Percentiles rank a stretch among this genome's conserved stretches.
Conservation (phyloP, 2,113 vertebrate genomes). For the Sapajus apella region DNA sequence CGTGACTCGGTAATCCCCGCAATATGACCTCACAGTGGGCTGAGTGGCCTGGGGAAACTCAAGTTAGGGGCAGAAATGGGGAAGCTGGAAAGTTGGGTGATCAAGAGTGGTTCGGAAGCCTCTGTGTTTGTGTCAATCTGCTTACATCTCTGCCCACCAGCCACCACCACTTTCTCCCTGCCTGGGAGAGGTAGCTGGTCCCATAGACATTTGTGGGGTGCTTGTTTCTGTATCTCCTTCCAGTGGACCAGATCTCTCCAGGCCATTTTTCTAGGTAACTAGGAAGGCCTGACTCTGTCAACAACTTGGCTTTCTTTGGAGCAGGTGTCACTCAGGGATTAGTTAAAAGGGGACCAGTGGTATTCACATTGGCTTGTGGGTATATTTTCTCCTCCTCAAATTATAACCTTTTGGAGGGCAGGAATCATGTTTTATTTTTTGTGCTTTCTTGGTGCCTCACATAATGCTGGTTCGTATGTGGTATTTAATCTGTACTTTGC, state of each 20-base stretch:
- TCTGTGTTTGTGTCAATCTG: background rate
- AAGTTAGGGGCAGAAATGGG: slow-evolving; percentile 25
- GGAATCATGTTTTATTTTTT: background rate
- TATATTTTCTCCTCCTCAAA: background rate
- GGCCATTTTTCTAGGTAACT: background rate
- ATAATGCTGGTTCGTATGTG: background rate
- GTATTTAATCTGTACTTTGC: background rate
- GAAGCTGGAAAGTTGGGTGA: background rate
- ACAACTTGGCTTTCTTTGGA: background rate
- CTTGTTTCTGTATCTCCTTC: background rate
- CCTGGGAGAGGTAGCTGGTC: background rate
- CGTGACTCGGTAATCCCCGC: background rate
- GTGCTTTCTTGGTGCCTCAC: background rate
- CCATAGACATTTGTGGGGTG: rapidly evolving
- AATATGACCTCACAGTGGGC: slow-evolving; percentile 32
- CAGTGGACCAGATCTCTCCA: background rate
- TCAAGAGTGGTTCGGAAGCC: background rate
- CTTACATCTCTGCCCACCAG: background rate
- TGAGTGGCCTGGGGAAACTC: slow-evolving; percentile 47
- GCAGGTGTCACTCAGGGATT: background rate
- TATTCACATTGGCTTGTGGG: background rate
- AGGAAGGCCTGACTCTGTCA: background rate
- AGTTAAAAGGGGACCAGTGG: background rate
- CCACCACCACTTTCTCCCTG: background rate
- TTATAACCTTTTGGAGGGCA: background rate